Conservation (phyloP, 37 sponge, comb jelly and placozoan genomes). For the Beroe forskalii region DNA sequence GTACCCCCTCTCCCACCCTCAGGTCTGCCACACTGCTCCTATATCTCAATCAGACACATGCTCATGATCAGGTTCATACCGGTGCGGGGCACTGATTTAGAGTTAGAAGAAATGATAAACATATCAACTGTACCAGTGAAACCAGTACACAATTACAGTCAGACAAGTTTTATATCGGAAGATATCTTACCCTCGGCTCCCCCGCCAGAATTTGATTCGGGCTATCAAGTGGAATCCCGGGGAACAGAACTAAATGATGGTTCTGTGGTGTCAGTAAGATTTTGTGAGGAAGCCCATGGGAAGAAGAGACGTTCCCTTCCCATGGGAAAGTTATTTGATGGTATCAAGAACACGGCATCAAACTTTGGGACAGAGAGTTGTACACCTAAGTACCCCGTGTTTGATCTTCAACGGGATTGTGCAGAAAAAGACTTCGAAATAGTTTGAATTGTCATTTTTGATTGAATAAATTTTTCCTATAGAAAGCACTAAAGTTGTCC, state of each 20-base stretch:
- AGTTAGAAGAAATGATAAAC: not conserved
- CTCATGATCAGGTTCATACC: not conserved
- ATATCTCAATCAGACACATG: not conserved
- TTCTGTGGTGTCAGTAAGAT: not conserved
- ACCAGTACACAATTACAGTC: not conserved
- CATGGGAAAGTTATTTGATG: not conserved
- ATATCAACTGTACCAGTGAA: not conserved
- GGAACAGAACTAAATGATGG: not conserved
- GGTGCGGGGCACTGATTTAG: not conserved
- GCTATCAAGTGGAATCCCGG: not conserved
- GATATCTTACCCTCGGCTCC: not conserved
- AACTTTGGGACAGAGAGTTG: conserved; percentile 32
- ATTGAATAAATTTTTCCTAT: too few relatives aligned
- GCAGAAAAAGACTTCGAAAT: not conserved
- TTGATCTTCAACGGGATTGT: conserved; percentile 16
- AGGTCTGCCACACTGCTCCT: not conserved
- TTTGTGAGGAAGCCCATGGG: conserved; percentile 3
- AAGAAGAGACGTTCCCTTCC: not conserved
- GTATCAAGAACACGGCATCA: not conserved
- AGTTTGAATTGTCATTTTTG: too few relatives aligned
- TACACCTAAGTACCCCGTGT: conserved; percentile 14
- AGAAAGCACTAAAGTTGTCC: too few relatives aligned
- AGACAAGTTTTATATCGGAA: not conserved
- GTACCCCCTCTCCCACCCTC: conserved; percentile 15
- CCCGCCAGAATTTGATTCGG: not conserved